A percentile compares a stretch with the other conserved stretches of the same genome.
phyloP scores from a whole-genome alignment of 2,113 vertebrate genomes.

The Lepus europaeus region DNA sequence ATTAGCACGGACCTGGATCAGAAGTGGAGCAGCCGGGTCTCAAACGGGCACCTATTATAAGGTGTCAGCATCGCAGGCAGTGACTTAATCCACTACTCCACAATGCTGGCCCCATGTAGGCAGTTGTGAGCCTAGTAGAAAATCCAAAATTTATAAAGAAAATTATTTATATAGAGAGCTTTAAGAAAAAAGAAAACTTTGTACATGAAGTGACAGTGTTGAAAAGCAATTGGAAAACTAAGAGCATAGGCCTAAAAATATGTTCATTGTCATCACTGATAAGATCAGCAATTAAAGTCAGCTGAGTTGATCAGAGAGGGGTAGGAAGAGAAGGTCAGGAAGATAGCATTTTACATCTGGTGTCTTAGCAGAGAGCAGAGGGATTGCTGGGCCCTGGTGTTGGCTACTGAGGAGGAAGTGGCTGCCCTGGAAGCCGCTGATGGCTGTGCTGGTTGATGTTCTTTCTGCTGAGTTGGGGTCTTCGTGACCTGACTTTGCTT shows the following conservation, averaged over 20 bases:
- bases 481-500: not conserved
- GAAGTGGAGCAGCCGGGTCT: no score
- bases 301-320: not conserved
- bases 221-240: not conserved
- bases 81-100: no score
- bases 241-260: not conserved
- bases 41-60: no score
- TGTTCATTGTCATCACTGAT: not conserved
- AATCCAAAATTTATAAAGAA: constrained; percentile 42
- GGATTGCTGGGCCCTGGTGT: not conserved
- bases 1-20: no score
- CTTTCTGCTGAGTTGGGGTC: not conserved
- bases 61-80: no score
- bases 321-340: not conserved
- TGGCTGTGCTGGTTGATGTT: not conserved
- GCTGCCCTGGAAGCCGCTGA: not conserved
- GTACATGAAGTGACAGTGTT: not conserved
- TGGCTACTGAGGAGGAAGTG: not conserved
- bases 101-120: no score
- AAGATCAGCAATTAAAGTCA: not conserved
- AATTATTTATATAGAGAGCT: constrained; percentile 28
- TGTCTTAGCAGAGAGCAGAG: not conserved
- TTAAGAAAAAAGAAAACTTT: constrained; percentile 15
- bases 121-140: not conserved
- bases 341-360: not conserved